phyloP scores from a whole-genome alignment of 37 sponge, comb jelly and placozoan species.

The Axinella damicornis region DNA sequence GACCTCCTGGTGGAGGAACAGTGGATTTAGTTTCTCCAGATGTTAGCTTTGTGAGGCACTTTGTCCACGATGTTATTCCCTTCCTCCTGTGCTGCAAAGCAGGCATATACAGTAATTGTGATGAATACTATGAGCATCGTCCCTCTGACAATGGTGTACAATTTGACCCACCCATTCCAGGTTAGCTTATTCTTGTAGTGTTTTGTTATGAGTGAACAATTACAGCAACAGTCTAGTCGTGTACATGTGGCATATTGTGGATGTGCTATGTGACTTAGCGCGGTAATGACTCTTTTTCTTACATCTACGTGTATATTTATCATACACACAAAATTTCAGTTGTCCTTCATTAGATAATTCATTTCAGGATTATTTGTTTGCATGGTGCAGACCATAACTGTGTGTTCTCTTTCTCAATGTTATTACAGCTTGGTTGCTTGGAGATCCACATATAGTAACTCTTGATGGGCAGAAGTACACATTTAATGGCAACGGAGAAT shows the following conservation, averaged over 20 bases:
- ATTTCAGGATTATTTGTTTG: too few relatives aligned
- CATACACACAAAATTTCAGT: too few relatives aligned
- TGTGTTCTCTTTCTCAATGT: too few relatives aligned
- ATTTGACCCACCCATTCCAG: constrained; percentile 28
- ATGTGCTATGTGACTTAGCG: too few relatives aligned
- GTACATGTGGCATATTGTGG: too few relatives aligned
- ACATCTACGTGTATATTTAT: too few relatives aligned
- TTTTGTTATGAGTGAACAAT: too few relatives aligned
- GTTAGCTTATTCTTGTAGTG: too few relatives aligned
- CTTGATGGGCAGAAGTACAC: constrained; percentile 51
- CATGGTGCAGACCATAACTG: too few relatives aligned
- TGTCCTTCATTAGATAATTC: too few relatives aligned
- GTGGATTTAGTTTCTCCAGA: constrained; percentile 28
- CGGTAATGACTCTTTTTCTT: too few relatives aligned
- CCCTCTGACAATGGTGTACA: constrained; percentile 54
- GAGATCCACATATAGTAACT: constrained; percentile 50
- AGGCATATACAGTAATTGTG: constrained; percentile 37
- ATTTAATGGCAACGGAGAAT: constrained; percentile 59
- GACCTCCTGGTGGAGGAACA: constrained; percentile 55
- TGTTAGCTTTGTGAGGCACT: constrained; percentile 22
- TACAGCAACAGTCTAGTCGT: too few relatives aligned
- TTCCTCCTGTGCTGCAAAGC: constrained; percentile 55
- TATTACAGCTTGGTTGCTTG: constrained; percentile 22
- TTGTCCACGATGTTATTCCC: constrained; percentile 40
- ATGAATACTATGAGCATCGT: constrained; percentile 43